phyloP scores from a whole-genome alignment of 2,113 vertebrate species.

The Beaufortia kweichowensis region DNA sequence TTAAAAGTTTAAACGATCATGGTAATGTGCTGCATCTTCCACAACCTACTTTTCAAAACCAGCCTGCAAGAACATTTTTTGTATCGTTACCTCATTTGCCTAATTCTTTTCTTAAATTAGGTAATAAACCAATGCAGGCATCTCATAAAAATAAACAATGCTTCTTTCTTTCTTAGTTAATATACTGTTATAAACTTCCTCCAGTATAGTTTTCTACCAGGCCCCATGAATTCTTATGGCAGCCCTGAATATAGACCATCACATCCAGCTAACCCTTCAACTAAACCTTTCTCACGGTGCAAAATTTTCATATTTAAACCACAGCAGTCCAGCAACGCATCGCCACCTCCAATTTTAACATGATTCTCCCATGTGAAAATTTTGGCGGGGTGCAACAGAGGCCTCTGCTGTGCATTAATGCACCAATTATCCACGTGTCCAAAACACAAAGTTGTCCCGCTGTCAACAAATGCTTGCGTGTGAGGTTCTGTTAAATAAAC shows the following conservation, averaged over 20 bases:
- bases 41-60: too few relatives aligned
- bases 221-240: too few relatives aligned
- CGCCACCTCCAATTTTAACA: not conserved
- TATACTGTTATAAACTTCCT: too few relatives aligned
- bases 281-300: not conserved
- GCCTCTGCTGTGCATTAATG: constrained; percentile 35
- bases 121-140: too few relatives aligned
- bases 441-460: constrained; percentile 23
- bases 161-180: too few relatives aligned
- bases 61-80: too few relatives aligned
- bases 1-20: too few relatives aligned
- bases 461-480: constrained; percentile 45
- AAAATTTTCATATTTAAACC: not conserved
- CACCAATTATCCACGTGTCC: constrained; percentile 19
- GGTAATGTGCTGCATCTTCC: too few relatives aligned
- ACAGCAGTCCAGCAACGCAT: not conserved
- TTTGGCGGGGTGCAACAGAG: not conserved
- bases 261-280: constrained; percentile 2
- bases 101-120: too few relatives aligned
- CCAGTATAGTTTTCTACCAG: too few relatives aligned
- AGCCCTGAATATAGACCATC: not conserved
- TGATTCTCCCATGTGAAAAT: not conserved
- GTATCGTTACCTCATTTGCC: too few relatives aligned
- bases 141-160: too few relatives aligned
- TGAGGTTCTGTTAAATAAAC: constrained; percentile 41